These are phyloP conservation scores for Montipora efflorescens DNA, from an alignment of 64 coral and sea anemone species.

Conservation along the genomic window DNA sequence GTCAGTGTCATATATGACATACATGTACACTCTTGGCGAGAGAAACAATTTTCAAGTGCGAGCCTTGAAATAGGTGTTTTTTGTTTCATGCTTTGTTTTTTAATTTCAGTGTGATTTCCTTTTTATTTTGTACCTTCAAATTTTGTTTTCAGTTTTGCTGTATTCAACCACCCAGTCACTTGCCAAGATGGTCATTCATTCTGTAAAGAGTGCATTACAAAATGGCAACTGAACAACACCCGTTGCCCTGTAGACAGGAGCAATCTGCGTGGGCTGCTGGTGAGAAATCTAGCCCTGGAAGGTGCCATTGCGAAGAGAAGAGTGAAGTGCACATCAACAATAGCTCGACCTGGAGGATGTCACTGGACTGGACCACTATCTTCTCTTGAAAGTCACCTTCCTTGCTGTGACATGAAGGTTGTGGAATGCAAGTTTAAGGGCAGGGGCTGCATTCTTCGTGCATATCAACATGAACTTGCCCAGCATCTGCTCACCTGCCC, in stretches of 20 bases:
- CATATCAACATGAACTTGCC: background rate
- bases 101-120: too few relatives aligned
- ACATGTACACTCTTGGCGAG: too few relatives aligned
- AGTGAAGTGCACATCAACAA: background rate
- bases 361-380: background rate
- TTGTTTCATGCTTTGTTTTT: too few relatives aligned
- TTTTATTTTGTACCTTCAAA: too few relatives aligned
- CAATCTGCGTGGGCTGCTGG: background rate
- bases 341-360: background rate
- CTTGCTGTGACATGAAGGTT: background rate
- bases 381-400: background rate
- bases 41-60: too few relatives aligned
- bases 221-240: background rate
- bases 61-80: too few relatives aligned
- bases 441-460: background rate
- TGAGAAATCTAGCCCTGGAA: background rate
- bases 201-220: background rate
- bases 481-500: background rate
- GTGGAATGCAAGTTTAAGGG: background rate
- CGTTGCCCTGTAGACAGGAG: background rate
- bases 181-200: constrained; percentile 23
- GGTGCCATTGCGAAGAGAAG: background rate
- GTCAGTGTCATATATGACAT: too few relatives aligned
- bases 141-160: too few relatives aligned
- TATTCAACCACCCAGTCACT: background rate